phyloP scores from a whole-genome alignment of 2,113 vertebrate species.

The Python bivittatus region DNA sequence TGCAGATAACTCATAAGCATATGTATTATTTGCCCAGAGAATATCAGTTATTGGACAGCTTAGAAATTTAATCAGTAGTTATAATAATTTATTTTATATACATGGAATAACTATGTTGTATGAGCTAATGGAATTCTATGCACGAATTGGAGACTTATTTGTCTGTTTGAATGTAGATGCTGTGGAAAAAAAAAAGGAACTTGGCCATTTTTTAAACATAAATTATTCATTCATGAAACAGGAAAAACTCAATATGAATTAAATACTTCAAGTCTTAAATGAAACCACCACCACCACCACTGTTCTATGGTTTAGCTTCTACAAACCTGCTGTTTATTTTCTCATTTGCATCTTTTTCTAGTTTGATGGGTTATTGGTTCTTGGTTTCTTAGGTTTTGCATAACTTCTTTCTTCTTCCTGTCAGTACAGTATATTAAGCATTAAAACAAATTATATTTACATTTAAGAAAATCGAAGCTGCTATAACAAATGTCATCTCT shows the following conservation, averaged over 20 bases:
- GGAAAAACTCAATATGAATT: background rate
- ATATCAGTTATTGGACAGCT: background rate
- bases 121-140: background rate
- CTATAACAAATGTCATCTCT: slow-evolving; percentile 11
- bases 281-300: slow-evolving; percentile 13
- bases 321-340: slow-evolving; percentile 74
- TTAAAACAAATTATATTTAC: slow-evolving; percentile 16
- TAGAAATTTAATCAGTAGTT: background rate
- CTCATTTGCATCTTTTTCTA: slow-evolving; percentile 63
- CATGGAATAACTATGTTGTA: background rate
- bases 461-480: slow-evolving; percentile 3
- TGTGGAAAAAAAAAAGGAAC: background rate
- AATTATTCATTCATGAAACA: background rate
- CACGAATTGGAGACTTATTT: background rate
- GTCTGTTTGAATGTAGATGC: background rate
- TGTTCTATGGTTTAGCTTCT: background rate
- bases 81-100: background rate
- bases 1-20: background rate
- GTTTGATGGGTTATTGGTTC: slow-evolving; percentile 43
- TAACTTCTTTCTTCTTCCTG: slow-evolving; percentile 67
- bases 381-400: slow-evolving; percentile 71
- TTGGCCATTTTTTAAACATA: background rate
- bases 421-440: slow-evolving; percentile 34
- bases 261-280: background rate
- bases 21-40: background rate